Evolutionary conservation across 2,797 vertebrate species (phyloP), one percentile per base, ranked within the genome.

Genomic region (Tangara arthus): DNA sequence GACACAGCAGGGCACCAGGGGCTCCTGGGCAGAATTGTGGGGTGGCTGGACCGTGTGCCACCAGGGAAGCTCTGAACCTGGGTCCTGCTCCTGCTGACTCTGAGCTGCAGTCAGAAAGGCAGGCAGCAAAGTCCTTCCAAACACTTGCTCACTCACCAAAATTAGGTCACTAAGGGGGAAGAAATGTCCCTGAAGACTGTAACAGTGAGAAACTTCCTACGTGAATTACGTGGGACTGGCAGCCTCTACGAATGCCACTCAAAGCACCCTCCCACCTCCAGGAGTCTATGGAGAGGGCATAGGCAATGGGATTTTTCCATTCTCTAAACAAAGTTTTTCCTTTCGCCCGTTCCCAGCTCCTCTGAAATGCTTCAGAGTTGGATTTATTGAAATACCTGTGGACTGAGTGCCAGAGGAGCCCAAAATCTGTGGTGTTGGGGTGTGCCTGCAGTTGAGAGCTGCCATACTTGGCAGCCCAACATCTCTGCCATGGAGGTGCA

Each of bases 141-240:
- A 65, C 3, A 2, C 61, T 71, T 92, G 87, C 57, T 90, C 19
- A 15, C 47, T 87, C 68, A 61, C 80, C 93, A 84, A 71, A 96
- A 94, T 93, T 87, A 93, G 95, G 91, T 95, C 93, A 96, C 80
- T 93, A 91, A 82, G 65, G 79, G 82, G 80, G 91, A 82, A 97
- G 89, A 95, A 79, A 64, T 2, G 3, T 94, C 95, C 91, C 73
- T 47, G 77, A 82, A 86, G 70, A 39, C 59, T 94, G 85, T 70
- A 91, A 94, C 2, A 24, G 91, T 70, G 88, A 94, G 83, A 93
- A 96, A 78, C 90, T 93, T 96, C 91, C 95, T 93, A 96, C 90
- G 1, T 23, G 6, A 84, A 66, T 82, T 89, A 91, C 6, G 56
- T 87, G 87, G 91, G 85, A 93, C 93, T 89, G 68, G 81, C 87